Base-by-base conservation (phyloP, 2,888 invertebrate species). In the Boloria euphrosyne region DNA sequence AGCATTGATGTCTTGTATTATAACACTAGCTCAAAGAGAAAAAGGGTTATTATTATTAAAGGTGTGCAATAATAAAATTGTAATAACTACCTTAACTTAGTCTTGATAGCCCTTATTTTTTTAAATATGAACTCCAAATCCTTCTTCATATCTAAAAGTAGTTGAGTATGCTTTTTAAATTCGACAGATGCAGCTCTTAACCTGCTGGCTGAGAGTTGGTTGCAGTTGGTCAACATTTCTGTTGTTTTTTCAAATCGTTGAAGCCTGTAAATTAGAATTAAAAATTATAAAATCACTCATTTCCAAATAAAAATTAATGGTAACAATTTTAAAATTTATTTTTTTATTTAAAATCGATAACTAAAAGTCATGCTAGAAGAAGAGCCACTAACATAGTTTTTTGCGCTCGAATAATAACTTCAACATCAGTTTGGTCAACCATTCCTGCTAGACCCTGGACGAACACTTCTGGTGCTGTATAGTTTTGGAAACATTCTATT, bases 221-320 rank as follows among this genome's bases (percentile, higher is more conserved):
- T 98, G 83, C 99, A 99, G 84, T 99, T 99, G 13, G 97, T 96
- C 43, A 99, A 90, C 99, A 99, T 99, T 92, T 99, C 99, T 80
- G 99, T 99, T 0, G 99, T 99, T 86, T 99, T 99, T 82, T 99
- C 99, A 90, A 99, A 99, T 64, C 99, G 94, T 78, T 97, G 97
- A 31, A 99, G 85, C 97, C 98, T 98, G 80, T 1, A 93, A 89
- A 38, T 47, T 47, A 5, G 14, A 5, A 46, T 31, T 31, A 7
- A 31, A 18, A 22, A 22, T 14, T 13, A 46, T 46, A 22, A 27
- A n/a, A n/a, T 44, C 16, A 10, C 16, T 14, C 7, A 38, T 38
- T 10, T 38, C 10, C 7, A 7, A 38, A 38, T 38, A 38, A 38
- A 10, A 38, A 10, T 7, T 1, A 38, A 31, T 4, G 31, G 31